A percentile compares a stretch with the other conserved stretches of the same genome.
phyloP scores from a whole-genome alignment of 2,113 vertebrate species.

The Odobenus rosmarus region DNA sequence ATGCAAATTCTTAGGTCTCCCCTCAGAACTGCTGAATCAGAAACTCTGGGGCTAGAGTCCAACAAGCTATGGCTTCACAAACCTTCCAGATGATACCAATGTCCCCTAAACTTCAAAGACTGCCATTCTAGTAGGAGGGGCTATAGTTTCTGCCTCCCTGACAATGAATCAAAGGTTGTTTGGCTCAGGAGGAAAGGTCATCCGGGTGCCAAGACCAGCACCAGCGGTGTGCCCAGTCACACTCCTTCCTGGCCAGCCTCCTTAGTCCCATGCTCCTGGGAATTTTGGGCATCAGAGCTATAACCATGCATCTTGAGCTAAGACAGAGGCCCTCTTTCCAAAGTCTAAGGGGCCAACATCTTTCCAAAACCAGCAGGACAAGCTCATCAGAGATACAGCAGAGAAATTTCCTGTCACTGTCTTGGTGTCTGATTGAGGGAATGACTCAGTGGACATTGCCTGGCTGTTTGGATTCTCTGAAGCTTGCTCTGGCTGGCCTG shows the following conservation, averaged over 20 bases:
- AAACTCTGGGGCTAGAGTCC: not conserved
- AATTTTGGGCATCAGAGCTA: not conserved
- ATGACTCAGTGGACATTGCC: not conserved
- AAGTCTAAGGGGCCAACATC: not conserved
- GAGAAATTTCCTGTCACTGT: not conserved
- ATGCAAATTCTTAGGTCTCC: not conserved
- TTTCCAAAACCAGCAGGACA: slow-evolving; percentile 1
- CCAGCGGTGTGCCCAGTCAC: not conserved
- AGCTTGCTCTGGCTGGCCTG: not conserved
- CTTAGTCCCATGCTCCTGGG: not conserved
- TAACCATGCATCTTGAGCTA: not conserved
- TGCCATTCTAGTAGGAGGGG: not conserved
- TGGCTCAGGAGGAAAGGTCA: not conserved
- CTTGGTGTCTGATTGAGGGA: not conserved
- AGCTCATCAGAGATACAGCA: not conserved
- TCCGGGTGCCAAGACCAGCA: not conserved
- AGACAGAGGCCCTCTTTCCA: not conserved
- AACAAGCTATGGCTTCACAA: not conserved
- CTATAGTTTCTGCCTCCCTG: not conserved
- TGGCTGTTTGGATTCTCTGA: not conserved
- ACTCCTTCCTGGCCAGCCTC: not conserved
- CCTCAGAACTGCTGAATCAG: not conserved
- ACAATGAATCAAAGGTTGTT: not conserved
- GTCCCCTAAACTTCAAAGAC: not conserved
- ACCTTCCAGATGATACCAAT: not conserved